Evolutionary conservation across 2,888 invertebrate species (phyloP).

Genomic region (Phrixothrix hirtus): DNA sequence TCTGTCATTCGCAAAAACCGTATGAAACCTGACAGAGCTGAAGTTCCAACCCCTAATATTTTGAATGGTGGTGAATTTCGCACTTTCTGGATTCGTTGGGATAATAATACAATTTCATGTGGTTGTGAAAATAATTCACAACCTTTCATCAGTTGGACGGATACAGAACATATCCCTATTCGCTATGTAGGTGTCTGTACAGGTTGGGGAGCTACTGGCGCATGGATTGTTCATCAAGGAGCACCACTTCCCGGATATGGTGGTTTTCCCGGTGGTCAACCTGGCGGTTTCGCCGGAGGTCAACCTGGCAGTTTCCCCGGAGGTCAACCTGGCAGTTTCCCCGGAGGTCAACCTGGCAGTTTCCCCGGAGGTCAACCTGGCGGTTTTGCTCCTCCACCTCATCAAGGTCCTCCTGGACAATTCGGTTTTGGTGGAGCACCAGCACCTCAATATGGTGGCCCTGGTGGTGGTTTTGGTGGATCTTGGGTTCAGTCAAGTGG

Average conservation of each 20-base stretch:
- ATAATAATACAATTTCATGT: conserved; percentile 59
- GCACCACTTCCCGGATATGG: conserved; percentile 27
- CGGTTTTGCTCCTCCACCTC: conserved; percentile 6
- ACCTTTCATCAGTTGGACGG: conserved; percentile 74
- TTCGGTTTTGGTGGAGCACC: conserved; percentile 3
- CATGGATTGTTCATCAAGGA: conserved; percentile 72
- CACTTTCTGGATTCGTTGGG: conserved; percentile 85
- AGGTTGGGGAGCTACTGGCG: conserved; percentile 82
- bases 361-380: background rate
- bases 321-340: background rate
- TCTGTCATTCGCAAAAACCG: conserved; percentile 80
- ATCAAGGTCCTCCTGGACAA: background rate
- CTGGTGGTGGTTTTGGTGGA: conserved; percentile 6
- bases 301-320: conserved; percentile 2
- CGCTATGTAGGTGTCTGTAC: conserved; percentile 81
- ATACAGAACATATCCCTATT: conserved; percentile 72
- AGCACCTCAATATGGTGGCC: too few relatives aligned
- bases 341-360: background rate
- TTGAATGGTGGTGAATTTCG: conserved; percentile 74
- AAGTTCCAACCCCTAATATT: conserved; percentile 72
- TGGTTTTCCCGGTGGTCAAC: background rate
- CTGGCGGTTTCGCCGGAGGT: conserved; percentile 18
- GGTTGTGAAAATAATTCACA: conserved; percentile 65
- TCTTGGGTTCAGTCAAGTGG: conserved; percentile 71
- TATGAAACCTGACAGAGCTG: conserved; percentile 60